phyloP scores from a whole-genome alignment of 2,113 vertebrate genomes.

The Tilapia sparmanii region DNA sequence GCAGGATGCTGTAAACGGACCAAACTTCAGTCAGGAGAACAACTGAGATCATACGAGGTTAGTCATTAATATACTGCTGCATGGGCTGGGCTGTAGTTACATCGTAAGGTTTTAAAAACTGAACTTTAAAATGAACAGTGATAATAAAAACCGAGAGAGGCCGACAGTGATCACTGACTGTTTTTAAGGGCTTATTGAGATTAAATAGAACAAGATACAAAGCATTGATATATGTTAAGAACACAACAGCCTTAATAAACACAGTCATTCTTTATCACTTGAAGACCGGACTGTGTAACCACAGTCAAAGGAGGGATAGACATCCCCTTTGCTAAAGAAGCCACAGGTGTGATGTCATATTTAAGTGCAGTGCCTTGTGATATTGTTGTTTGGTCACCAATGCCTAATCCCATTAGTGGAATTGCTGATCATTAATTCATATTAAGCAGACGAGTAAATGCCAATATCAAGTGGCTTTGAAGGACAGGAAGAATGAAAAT shows the following conservation, averaged over 20 bases:
- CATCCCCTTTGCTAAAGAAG: background rate
- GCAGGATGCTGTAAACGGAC: background rate
- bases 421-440: background rate
- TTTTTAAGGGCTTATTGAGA: background rate
- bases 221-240: background rate
- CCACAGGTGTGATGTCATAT: background rate
- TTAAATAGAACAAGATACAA: background rate
- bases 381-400: background rate
- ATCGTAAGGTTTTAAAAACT: background rate
- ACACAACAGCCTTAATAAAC: background rate
- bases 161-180: background rate
- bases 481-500: background rate
- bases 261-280: background rate
- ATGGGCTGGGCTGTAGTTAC: background rate
- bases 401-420: background rate
- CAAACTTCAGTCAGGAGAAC: background rate
- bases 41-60: background rate
- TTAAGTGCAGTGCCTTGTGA: fast-evolving
- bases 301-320: background rate
- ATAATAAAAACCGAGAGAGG: background rate
- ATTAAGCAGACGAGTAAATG: background rate
- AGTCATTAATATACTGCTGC: background rate
- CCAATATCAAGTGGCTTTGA: background rate
- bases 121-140: background rate
- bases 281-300: background rate